Conservation (phyloP, 1,140 invertebrate species). For the Thalassaphorura encarpata region DNA sequence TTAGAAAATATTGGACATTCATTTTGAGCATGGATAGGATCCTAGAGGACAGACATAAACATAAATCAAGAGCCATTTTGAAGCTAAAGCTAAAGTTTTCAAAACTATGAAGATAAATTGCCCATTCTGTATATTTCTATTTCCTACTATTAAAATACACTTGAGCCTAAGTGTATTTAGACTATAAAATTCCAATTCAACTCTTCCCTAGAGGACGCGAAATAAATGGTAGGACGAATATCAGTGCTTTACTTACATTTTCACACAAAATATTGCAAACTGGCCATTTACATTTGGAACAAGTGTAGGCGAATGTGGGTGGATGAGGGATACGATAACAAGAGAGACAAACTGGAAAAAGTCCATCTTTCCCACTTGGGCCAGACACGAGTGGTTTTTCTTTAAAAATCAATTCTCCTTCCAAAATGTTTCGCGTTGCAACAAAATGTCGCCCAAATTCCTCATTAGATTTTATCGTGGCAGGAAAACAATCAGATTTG, state of each 20-base stretch:
- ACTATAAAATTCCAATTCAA: no score
- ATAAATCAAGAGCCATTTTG: no score
- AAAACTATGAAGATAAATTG: no score
- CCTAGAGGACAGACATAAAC: no score
- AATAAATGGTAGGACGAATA: no score
- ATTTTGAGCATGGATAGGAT: slow-evolving; percentile 1
- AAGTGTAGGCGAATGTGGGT: background rate
- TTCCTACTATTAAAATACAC: no score
- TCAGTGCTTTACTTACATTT: background rate
- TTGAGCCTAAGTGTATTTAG: no score
- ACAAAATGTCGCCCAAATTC: slow-evolving; percentile 57
- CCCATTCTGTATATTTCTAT: no score
- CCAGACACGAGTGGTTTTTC: slow-evolving; percentile 52
- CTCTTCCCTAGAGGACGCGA: no score
- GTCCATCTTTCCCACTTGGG: slow-evolving; percentile 31
- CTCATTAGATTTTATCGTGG: slow-evolving; percentile 39
- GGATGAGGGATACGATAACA: slow-evolving; percentile 5
- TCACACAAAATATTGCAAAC: background rate
- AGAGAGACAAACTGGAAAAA: slow-evolving; percentile 12
- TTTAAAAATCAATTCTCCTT: slow-evolving; percentile 60
- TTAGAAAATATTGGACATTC: slow-evolving; percentile 8
- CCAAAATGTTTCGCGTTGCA: slow-evolving; percentile 57
- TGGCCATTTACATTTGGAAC: slow-evolving; percentile 18
- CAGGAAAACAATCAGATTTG: slow-evolving; percentile 18
- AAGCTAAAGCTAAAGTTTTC: no score